A percentile compares a stretch with the other conserved stretches of the same genome.
Evolutionary conservation across 2,888 invertebrate species (phyloP).

Genomic region (Scaptomyza tumidula): DNA sequence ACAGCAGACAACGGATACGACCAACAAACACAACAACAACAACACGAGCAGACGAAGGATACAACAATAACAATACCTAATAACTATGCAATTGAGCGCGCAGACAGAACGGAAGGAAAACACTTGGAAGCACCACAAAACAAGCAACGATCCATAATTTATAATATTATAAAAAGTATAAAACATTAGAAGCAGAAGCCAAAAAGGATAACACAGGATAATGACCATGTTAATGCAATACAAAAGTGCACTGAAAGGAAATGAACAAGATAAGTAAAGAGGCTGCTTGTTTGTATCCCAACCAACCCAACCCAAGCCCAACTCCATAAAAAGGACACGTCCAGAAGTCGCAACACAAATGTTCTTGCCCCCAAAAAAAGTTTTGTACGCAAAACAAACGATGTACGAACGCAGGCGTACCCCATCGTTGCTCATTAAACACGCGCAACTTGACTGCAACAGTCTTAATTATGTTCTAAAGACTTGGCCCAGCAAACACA

Average conservation of each 20-base stretch:
- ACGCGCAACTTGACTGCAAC: slow-evolving; percentile 71
- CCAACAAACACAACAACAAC: slow-evolving; percentile 22
- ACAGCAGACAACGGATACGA: slow-evolving; percentile 31
- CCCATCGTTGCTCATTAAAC: slow-evolving; percentile 68
- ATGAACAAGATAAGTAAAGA: slow-evolving; percentile 76
- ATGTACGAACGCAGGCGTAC: slow-evolving; percentile 34
- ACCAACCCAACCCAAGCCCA: too few species aligned
- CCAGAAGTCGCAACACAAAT: slow-evolving; percentile 36
- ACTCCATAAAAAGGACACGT: slow-evolving; percentile 33
- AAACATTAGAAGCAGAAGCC: slow-evolving; percentile 61
- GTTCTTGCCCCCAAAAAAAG: slow-evolving; percentile 31
- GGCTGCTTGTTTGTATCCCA: slow-evolving; percentile 4
- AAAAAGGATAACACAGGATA: slow-evolving; percentile 64
- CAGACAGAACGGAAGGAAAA: slow-evolving; percentile 57
- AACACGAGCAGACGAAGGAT: slow-evolving; percentile 1
- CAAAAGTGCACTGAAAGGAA: slow-evolving; percentile 78
- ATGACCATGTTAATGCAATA: slow-evolving; percentile 79
- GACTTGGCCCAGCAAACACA: slow-evolving; percentile 46
- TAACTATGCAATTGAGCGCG: slow-evolving; percentile 70
- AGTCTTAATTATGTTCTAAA: slow-evolving; percentile 75
- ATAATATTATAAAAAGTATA: slow-evolving; percentile 29
- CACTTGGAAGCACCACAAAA: slow-evolving; percentile 45
- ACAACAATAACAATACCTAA: slow-evolving; percentile 51
- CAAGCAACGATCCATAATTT: slow-evolving; percentile 35
- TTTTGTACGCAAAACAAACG: slow-evolving; percentile 55